A percentile compares a stretch with the other conserved stretches of the same genome.
Evolutionary conservation across 2,797 vertebrate genomes (phyloP).

Genomic region (Bovichtus diacanthus): DNA sequence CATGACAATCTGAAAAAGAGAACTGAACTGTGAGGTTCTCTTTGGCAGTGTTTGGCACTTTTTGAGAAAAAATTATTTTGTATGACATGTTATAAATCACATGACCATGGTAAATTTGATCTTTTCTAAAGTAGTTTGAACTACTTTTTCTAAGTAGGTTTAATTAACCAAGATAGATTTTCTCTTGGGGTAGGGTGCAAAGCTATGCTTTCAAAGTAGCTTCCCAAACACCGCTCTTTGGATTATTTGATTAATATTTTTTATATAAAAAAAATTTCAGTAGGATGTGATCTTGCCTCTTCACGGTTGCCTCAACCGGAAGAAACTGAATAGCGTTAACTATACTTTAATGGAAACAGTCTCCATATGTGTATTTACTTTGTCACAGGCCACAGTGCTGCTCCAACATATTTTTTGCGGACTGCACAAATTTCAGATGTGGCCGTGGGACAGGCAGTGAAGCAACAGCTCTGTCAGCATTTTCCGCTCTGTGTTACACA

Average conservation of each 20-base stretch:
- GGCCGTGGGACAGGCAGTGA: neutral
- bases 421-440: slow-evolving; percentile 7
- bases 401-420: neutral
- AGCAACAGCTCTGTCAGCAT: slow-evolving; percentile 42
- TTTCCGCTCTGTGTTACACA: slow-evolving; percentile 55
- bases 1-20: slow-evolving; percentile 21
- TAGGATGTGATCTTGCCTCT: neutral
- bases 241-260: neutral
- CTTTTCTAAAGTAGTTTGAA: too few relatives aligned
- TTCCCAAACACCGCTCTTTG: neutral
- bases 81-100: too few relatives aligned
- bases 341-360: neutral
- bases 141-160: too few relatives aligned
- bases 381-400: neutral
- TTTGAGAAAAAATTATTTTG: too few relatives aligned
- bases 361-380: neutral
- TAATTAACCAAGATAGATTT: too few relatives aligned
- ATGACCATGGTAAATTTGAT: too few relatives aligned
- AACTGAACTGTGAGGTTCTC: too few relatives aligned
- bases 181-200: too few relatives aligned
- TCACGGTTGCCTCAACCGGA: neutral
- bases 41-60: too few relatives aligned
- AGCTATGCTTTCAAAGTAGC: slow-evolving; percentile 5
- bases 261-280: neutral
- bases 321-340: neutral